Base-by-base conservation (phyloP, 2,113 vertebrate genomes). In the Thermophis baileyi region DNA sequence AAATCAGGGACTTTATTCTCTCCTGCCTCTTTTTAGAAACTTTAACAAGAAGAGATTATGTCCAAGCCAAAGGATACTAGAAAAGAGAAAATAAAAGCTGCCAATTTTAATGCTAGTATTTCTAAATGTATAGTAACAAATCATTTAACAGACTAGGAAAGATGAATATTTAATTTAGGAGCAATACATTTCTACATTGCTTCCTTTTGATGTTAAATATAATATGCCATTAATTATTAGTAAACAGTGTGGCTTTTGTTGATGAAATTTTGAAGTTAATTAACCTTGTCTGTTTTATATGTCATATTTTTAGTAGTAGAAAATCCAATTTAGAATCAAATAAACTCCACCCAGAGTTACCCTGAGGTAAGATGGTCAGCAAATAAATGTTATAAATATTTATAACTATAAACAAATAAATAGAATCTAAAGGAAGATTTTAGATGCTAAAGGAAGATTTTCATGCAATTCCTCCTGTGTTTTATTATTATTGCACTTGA, bases 21-120 rank as follows among this genome's bases (percentile, higher is more conserved):
- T 44, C 44, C 90, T 53, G 69, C 46, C 16, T 30, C 8, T 89
- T 91, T 50, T 18, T 18, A 18, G 35, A 16, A 87, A 2, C 2
- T 81, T 87, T 89, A 85, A 94, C 54, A 49, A 81, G n/a, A 92
- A 44, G 91, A 93, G 86, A 16, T 4, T 91, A 10, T 95, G 4
- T 9, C 63, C 40, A 94, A 55, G 24, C 91, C 74, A 81, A 81
- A 81, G 27, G 85, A 95, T 40, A 35, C 90, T 57, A 89, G 6
- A 60, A 86, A 22, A 18, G n/a, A 93, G 92, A 94, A 44, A 47
- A 92, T 27, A 69, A 4, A 49, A 25, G 30, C 86, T 60, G n/a
- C 16, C 93, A 30, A 91, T 51, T 93, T 91, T 81, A 91, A 93
- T 93, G 40, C n/a, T 69, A 46, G 91, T 57, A 89, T 20, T n/a